phyloP scores from a whole-genome alignment of 2,888 invertebrate species.

The Stramonita haemastoma region DNA sequence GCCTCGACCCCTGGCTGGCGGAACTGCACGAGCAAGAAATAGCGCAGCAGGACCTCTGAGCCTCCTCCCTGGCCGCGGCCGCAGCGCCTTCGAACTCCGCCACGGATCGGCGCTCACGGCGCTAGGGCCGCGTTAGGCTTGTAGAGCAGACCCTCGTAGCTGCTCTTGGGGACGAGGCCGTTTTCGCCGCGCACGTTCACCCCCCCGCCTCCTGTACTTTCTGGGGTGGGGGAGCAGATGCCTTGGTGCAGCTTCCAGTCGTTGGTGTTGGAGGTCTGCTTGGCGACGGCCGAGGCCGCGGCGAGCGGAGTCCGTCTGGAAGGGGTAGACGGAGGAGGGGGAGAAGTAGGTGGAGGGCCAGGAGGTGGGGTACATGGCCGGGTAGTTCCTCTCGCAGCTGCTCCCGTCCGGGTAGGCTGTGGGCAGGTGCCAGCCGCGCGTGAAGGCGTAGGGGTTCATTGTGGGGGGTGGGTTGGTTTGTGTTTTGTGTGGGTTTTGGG shows the following conservation, averaged over 20 bases:
- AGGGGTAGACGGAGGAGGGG: slow-evolving; percentile 65
- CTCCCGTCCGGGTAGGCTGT: slow-evolving; percentile 66
- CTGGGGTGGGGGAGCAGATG: slow-evolving; percentile 52
- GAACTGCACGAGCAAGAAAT: slow-evolving; percentile 67
- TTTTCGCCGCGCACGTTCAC: slow-evolving; percentile 39
- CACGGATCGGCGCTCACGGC: slow-evolving; percentile 37
- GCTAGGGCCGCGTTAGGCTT: slow-evolving; percentile 60
- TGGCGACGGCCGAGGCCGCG: slow-evolving; percentile 51
- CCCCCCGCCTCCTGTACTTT: neutral
- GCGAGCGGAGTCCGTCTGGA: slow-evolving; percentile 60
- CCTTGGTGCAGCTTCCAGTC: slow-evolving; percentile 71
- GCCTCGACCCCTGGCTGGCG: slow-evolving; percentile 34
- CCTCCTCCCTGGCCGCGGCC: slow-evolving; percentile 31
- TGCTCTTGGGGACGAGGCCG: slow-evolving; percentile 55
- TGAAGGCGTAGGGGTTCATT: slow-evolving; percentile 71
- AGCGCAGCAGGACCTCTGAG: slow-evolving; percentile 66
- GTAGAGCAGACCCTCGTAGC: slow-evolving; percentile 67
- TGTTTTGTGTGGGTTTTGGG: too few species aligned
- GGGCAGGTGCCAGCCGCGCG: slow-evolving; percentile 70
- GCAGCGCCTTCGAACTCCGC: slow-evolving; percentile 14
- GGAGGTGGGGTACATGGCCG: slow-evolving; percentile 65
- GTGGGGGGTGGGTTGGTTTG: slow-evolving; percentile 45
- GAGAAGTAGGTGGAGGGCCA: slow-evolving; percentile 70
- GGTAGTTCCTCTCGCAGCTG: slow-evolving; percentile 68
- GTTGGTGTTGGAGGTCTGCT: slow-evolving; percentile 58